Evolutionary conservation across 2,797 vertebrate species (phyloP), one percentile per base, ranked within the genome.

Genomic region (Tiaroga cobitis): DNA sequence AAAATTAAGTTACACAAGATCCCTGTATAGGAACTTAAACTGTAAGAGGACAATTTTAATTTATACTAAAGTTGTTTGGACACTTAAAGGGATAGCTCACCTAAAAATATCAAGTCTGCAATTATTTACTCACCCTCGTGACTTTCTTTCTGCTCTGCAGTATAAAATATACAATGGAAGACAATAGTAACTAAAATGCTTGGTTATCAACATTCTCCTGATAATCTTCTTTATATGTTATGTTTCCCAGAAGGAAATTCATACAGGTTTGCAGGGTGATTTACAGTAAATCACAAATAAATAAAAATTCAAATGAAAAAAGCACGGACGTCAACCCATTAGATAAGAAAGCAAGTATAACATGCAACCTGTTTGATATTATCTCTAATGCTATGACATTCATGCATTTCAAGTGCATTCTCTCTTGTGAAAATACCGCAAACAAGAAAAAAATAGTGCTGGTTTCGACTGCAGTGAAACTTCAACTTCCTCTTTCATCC

Each of bases 401-500:
- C 5, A 54, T 16, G n/a, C n/a, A 29, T 8, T 76, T 56, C 24
- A 37, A 76, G 11, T 2, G 6, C 26, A 63, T 63, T 65, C 61
- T 63, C 59, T 63, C 54, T 59, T 10, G 29, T 72, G 37, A 72
- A 51, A 82, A 73, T 34, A 73, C 54, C 81, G n/a, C 80, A 82
- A 59, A 59, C n/a, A 63, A 70, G 54, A 78, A 72, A 63, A 39
- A 19, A 77, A 76, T 83, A 82, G 65, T 80, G 76, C 72, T 89
- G 89, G 89, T 93, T 89, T 86, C 51, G 81, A 63, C 76, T 84
- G 54, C 41, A 77, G 79, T 63, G 32, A 70, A 51, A 68, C 75
- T 89, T 92, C 88, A 87, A 92, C 86, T 92, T 95, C 93, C 93
- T 87, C 41, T 74, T 89, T 86, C 65, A 68, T 59, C n/a, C 65